phyloP scores from a whole-genome alignment of 2,888 invertebrate species.

The Creontiades dilutus region DNA sequence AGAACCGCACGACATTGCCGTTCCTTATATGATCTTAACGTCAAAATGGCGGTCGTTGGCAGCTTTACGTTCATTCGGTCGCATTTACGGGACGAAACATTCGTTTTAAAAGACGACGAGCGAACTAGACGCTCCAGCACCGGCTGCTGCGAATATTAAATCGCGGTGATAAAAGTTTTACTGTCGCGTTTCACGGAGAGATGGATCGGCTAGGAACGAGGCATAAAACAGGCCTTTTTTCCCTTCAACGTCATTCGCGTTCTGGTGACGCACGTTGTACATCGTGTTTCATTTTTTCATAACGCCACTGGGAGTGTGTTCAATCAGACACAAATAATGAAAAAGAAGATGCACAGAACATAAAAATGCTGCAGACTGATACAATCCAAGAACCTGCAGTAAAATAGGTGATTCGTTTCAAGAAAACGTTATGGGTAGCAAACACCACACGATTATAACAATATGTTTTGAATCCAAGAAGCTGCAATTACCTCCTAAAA shows the following conservation, averaged over 20 bases:
- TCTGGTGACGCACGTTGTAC: not conserved
- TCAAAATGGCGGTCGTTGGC: not conserved
- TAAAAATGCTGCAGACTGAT: too few relatives aligned
- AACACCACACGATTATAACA: too few relatives aligned
- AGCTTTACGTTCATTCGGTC: slow-evolving; percentile 17
- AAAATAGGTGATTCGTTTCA: too few relatives aligned
- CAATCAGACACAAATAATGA: not conserved
- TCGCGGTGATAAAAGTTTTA: slow-evolving; percentile 1
- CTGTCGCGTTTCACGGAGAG: not conserved
- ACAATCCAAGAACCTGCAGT: too few relatives aligned
- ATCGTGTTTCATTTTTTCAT: too few relatives aligned
- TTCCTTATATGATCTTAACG: not conserved
- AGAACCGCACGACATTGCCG: not conserved
- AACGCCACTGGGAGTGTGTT: not conserved
- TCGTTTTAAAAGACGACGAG: not conserved
- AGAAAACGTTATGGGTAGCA: too few relatives aligned
- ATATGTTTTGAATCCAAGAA: too few relatives aligned
- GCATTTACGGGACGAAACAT: not conserved
- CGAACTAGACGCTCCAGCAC: not conserved
- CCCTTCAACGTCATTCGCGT: not conserved
- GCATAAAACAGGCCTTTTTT: not conserved
- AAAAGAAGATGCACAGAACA: too few relatives aligned
- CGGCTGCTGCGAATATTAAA: slow-evolving; percentile 19
- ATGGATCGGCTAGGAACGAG: not conserved
- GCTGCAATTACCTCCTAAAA: too few relatives aligned